Conservation (phyloP, 2,888 invertebrate species). For the Drosophila limbata region DNA sequence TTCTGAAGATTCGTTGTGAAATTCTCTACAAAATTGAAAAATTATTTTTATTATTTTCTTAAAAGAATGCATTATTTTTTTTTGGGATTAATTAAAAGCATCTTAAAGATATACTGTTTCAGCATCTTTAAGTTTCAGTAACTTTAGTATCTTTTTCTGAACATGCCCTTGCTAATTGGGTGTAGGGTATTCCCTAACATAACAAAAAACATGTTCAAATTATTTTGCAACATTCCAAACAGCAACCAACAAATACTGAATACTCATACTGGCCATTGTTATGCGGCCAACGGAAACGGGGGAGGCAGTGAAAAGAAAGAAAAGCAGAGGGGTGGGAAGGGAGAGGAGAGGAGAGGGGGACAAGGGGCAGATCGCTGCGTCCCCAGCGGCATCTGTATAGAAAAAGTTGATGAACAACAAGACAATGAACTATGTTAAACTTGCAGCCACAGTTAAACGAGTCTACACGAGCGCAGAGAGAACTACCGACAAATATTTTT, state of each 20-base stretch:
- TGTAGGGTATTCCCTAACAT: slow-evolving; percentile 28
- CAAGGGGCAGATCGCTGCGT: slow-evolving; percentile 5
- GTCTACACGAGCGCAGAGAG: slow-evolving; percentile 36
- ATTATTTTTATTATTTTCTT: no score
- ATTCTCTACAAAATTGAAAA: no score
- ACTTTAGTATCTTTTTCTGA: no score
- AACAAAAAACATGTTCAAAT: slow-evolving; percentile 58
- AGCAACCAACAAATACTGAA: slow-evolving; percentile 6
- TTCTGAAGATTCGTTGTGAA: no score
- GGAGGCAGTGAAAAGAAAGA: background rate
- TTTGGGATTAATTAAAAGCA: no score
- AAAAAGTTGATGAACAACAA: slow-evolving; percentile 74
- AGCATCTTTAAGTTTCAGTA: no score
- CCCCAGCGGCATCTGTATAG: slow-evolving; percentile 54
- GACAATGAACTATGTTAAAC: slow-evolving; percentile 77
- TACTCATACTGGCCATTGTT: slow-evolving; percentile 42
- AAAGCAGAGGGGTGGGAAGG: background rate
- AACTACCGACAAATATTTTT: slow-evolving; percentile 47
- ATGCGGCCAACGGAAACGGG: slow-evolving; percentile 1
- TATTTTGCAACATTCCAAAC: slow-evolving; percentile 51
- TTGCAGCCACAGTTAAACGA: slow-evolving; percentile 56
- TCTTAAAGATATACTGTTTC: no score
- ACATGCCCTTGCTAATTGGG: background rate
- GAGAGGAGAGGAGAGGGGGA: background rate
- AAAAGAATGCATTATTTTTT: no score